Percentiles rank a stretch among this genome's conserved stretches.
Evolutionary conservation across 2,113 vertebrate species (phyloP).

Genomic region (Vulpes vulpes): DNA sequence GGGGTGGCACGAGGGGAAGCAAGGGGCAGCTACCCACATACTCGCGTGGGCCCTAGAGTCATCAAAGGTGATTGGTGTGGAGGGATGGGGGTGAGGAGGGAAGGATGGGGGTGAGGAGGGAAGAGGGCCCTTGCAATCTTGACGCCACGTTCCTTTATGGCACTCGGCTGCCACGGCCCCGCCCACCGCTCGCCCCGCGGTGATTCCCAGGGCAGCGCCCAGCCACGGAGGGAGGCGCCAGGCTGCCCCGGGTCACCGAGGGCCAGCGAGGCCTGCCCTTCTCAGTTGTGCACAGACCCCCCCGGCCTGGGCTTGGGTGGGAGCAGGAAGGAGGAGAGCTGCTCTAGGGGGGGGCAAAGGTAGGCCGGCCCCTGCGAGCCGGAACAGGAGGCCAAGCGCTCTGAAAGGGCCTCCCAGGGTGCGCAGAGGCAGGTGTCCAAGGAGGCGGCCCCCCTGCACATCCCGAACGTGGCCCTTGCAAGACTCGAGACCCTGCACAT

Average conservation of each 20-base stretch:
- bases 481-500: slow-evolving; percentile 52
- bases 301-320: background rate
- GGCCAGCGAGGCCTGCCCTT: background rate
- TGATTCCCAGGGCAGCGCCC: background rate
- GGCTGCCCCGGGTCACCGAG: background rate
- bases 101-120: background rate
- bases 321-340: background rate
- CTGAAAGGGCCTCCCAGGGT: background rate
- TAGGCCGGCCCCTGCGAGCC: background rate
- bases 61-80: background rate
- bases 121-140: background rate
- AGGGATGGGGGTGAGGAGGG: background rate
- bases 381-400: background rate
- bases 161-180: background rate
- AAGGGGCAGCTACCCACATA: background rate
- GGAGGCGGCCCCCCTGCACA: background rate
- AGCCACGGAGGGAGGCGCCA: background rate
- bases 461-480: slow-evolving; percentile 20
- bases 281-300: background rate
- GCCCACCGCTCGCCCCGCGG: no score
- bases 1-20: background rate
- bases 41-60: background rate
- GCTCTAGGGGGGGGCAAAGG: background rate
- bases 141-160: background rate
- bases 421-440: slow-evolving; percentile 19